A percentile compares a stretch with the other conserved stretches of the same genome.
Evolutionary conservation across 2,113 vertebrate species (phyloP).

Genomic region (Dendrocopos noguchii): DNA sequence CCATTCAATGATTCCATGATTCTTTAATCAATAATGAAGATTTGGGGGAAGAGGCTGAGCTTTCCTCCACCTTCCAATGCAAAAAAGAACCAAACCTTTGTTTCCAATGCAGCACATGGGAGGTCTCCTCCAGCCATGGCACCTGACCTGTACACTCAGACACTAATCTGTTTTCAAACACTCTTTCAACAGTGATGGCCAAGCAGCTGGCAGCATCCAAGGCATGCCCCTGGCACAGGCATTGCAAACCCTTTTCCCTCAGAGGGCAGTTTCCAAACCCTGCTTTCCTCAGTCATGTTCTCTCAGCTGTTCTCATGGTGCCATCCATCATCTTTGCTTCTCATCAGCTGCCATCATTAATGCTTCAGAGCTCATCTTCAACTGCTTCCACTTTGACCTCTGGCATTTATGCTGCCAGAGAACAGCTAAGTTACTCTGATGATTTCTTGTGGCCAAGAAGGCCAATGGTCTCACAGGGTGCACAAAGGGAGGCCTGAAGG

Average conservation of each 20-base stretch:
- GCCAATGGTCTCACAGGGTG: too few species aligned
- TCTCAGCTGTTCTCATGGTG: too few species aligned
- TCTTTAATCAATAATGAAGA: too few species aligned
- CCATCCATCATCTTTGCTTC: constrained; percentile 14
- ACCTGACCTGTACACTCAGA: constrained; percentile 22
- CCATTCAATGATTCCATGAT: too few species aligned
- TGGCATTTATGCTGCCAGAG: neutral
- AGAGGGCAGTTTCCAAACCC: too few species aligned
- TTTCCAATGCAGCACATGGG: neutral
- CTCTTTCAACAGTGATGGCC: neutral
- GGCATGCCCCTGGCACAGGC: too few species aligned
- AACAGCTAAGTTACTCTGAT: neutral
- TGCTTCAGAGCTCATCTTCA: neutral
- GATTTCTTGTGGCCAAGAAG: too few species aligned
- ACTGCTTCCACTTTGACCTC: neutral
- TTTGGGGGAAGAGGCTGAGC: neutral
- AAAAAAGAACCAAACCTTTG: neutral
- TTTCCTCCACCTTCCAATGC: neutral
- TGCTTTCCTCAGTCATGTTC: too few species aligned
- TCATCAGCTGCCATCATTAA: neutral
- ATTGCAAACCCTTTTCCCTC: neutral
- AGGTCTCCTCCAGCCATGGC: neutral
- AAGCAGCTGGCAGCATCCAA: neutral
- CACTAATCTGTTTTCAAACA: constrained; percentile 1
- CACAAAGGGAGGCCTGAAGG: too few species aligned